Conservation (phyloP, 2,113 vertebrate genomes). For the Osmerus eperlanus region DNA sequence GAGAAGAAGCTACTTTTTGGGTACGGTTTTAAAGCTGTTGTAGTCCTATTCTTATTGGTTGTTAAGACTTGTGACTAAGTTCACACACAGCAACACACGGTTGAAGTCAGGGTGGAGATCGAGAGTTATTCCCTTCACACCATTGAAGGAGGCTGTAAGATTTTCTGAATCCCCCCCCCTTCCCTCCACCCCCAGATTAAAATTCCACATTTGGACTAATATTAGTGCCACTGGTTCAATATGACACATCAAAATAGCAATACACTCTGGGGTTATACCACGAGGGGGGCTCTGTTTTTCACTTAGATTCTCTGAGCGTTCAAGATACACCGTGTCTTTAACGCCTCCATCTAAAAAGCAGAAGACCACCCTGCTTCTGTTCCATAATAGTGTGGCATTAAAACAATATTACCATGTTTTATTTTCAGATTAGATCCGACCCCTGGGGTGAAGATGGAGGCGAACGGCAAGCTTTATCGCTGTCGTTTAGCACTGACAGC, state of each 20-base stretch:
- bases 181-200: too few species aligned
- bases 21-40: constrained; percentile 68
- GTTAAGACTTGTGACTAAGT: too few species aligned
- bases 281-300: constrained; percentile 15
- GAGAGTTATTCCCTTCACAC: too few species aligned
- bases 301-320: constrained; percentile 32
- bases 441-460: constrained; percentile 44
- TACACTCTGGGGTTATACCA: constrained; percentile 7
- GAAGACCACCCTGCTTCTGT: constrained; percentile 44
- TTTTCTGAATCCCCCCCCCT: too few species aligned
- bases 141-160: too few species aligned
- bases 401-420: constrained; percentile 62
- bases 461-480: constrained; percentile 55
- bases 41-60: not conserved
- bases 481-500: constrained; percentile 60
- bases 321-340: constrained; percentile 20
- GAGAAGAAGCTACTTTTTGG: constrained; percentile 78
- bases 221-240: not conserved
- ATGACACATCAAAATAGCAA: not conserved
- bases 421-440: constrained; percentile 58
- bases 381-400: constrained; percentile 53
- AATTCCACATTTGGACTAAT: not conserved
- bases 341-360: constrained; percentile 51
- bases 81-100: too few species aligned
- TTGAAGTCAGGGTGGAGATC: too few species aligned